Percentiles rank a stretch among this genome's conserved stretches.
phyloP scores from a whole-genome alignment of 2,113 vertebrate genomes.

The Pyxicephalus adspersus region DNA sequence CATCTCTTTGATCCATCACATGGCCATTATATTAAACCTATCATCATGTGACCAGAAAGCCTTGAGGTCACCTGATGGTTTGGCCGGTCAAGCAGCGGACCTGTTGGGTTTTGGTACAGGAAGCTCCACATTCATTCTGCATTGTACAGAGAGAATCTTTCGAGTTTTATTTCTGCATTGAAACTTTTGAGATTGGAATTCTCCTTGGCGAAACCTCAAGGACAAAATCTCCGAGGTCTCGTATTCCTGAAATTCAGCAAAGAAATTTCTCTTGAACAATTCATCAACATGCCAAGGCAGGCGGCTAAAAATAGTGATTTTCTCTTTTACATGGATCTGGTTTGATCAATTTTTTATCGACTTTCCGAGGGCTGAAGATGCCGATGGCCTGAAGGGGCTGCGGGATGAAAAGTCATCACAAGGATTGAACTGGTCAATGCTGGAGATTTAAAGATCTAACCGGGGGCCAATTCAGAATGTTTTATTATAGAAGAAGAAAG shows the following conservation, averaged over 20 bases:
- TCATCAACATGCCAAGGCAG: slow-evolving; percentile 35
- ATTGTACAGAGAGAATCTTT: no score
- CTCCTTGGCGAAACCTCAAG: background rate
- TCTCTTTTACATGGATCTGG: slow-evolving; percentile 40
- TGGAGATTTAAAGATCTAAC: background rate
- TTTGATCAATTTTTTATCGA: slow-evolving; percentile 53
- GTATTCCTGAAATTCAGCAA: slow-evolving; percentile 30
- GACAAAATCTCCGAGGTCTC: background rate
- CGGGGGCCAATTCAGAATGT: no score
- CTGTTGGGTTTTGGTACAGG: background rate
- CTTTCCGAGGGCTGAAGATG: slow-evolving; percentile 8
- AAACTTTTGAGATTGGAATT: no score
- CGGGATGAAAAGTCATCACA: slow-evolving; percentile 7
- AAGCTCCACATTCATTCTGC: no score
- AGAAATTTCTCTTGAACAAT: slow-evolving; percentile 5
- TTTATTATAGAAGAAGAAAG: no score
- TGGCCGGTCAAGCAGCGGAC: no score
- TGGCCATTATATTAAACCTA: no score
- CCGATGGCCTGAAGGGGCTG: background rate
- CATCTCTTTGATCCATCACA: no score
- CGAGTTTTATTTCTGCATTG: no score
- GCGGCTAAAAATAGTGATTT: slow-evolving; percentile 38
- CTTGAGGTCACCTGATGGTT: no score
- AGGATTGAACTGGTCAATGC: slow-evolving; percentile 1
- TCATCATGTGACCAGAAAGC: no score